These are phyloP conservation scores for Pygmarrhopalites habei DNA, from an alignment of 1,140 invertebrate species.

Conservation along the genomic window DNA sequence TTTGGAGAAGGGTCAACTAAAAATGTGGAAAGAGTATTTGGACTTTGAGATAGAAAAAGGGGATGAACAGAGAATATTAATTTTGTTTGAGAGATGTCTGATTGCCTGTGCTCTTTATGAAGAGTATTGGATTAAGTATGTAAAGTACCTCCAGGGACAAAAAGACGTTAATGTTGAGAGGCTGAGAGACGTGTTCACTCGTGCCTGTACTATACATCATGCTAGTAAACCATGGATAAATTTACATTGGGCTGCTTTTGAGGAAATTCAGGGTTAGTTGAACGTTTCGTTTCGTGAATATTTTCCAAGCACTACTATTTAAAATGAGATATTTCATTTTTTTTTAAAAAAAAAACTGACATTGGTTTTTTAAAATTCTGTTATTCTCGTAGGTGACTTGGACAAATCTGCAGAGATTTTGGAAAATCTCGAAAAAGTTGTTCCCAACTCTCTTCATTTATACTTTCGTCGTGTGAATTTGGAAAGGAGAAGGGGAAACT, in stretches of 20 bases:
- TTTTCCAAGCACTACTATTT: no score
- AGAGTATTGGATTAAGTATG: slow-evolving; percentile 85
- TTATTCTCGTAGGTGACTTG: slow-evolving; percentile 54
- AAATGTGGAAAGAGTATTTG: slow-evolving; percentile 95
- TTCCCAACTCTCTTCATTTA: slow-evolving; percentile 71
- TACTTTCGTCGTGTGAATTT: slow-evolving; percentile 73
- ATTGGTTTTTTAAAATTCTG: no score
- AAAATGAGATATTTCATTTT: no score
- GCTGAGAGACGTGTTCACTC: slow-evolving; percentile 26
- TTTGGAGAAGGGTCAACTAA: slow-evolving; percentile 86
- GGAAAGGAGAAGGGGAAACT: slow-evolving; percentile 68
- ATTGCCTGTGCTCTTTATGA: slow-evolving; percentile 94
- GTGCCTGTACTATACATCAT: slow-evolving; percentile 52
- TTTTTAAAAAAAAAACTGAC: no score
- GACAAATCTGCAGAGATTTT: slow-evolving; percentile 71
- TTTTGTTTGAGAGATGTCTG: slow-evolving; percentile 90
- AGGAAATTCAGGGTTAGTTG: slow-evolving; percentile 52
- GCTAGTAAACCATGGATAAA: slow-evolving; percentile 53
- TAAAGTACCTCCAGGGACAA: slow-evolving; percentile 42
- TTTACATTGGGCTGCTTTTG: slow-evolving; percentile 55
- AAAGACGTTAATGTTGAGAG: slow-evolving; percentile 31
- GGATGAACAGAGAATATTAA: slow-evolving; percentile 70
- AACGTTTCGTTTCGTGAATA: slow-evolving; percentile 11
- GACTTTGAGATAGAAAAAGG: slow-evolving; percentile 89
- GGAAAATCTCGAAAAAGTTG: slow-evolving; percentile 68